Evolutionary conservation across 2,797 vertebrate species (phyloP), one percentile per base, ranked within the genome.

Genomic region (Diceros bicornis): DNA sequence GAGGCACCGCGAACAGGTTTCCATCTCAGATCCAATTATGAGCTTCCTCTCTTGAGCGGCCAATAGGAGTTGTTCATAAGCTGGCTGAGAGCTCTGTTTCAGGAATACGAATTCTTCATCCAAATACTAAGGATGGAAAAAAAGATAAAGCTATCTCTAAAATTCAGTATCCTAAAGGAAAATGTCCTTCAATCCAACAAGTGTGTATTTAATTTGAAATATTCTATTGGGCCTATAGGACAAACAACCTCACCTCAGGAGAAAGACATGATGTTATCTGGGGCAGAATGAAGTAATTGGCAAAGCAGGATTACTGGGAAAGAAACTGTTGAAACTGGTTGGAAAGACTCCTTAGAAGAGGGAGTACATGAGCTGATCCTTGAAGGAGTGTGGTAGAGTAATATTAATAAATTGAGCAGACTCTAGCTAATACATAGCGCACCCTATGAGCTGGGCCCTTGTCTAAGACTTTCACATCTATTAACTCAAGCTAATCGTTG

Each of bases 191-290:
- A 64, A 55, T 61, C 77, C 55, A 47, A 62, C 41, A 88, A 81
- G 37, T 50, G 27, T 25, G 32, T 14, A 34, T 85, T 96, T 85
- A 68, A 93, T 91, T 92, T 66, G 57, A 94, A 90, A 89, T 91
- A 69, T 57, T 84, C 20, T n/a, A 9, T 2, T 37, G 62, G 27
- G 14, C 41, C 37, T 77, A 13, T 7, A 47, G 32, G 37, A 52
- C 69, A 68, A 68, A 62, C 1, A 71, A 64, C 20, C 6, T 44
- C 11, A 61, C 11, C 14, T 23, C 32, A 5, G 44, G 71, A n/a
- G 44, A 94, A 55, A 93, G 71, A 69, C 37, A 47, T 13, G 14
- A 14, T 37, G 23, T 59, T 57, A 66, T 57, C 59, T 44, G 69
- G 57, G 62, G 23, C 23, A 57, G 17, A 61, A 57, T 27, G 16